Evolutionary conservation across 1,140 invertebrate genomes (phyloP).

Genomic region (Planococcus citri): DNA sequence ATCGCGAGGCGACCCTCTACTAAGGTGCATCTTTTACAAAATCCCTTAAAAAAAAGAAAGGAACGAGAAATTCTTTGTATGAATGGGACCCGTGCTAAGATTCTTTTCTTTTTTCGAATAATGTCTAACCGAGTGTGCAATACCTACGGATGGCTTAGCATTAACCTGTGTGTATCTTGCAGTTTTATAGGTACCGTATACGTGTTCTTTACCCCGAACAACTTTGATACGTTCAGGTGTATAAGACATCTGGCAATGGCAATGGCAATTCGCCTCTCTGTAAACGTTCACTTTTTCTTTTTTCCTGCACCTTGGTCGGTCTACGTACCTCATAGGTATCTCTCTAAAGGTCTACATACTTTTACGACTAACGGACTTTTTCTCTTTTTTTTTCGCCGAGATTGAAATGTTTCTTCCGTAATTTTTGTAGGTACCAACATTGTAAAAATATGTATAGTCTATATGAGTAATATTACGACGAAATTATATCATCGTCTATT

Average conservation of each 20-base stretch:
- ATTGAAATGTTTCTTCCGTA: too few relatives aligned
- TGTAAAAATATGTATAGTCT: too few relatives aligned
- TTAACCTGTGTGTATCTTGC: conserved; percentile 6
- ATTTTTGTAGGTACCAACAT: too few relatives aligned
- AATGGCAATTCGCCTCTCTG: neutral
- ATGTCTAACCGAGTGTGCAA: conserved; percentile 2
- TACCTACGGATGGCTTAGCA: neutral
- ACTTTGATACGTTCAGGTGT: conserved; percentile 6
- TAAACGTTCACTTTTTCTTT: too few relatives aligned
- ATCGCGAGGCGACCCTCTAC: neutral
- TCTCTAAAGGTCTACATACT: too few relatives aligned
- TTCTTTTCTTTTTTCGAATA: neutral
- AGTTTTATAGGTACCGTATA: neutral
- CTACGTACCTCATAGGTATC: too few relatives aligned
- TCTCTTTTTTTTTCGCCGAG: too few relatives aligned
- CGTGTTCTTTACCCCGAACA: neutral
- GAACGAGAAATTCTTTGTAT: neutral
- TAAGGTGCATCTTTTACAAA: neutral
- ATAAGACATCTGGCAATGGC: neutral
- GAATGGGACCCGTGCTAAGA: neutral
- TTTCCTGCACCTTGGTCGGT: too few relatives aligned
- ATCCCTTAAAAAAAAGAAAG: neutral
- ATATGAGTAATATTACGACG: too few relatives aligned
- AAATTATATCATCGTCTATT: too few relatives aligned
- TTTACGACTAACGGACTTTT: neutral